A percentile compares a stretch with the other conserved stretches of the same genome.
Evolutionary conservation across 1,140 invertebrate species (phyloP).

Genomic region (Venturia canescens): DNA sequence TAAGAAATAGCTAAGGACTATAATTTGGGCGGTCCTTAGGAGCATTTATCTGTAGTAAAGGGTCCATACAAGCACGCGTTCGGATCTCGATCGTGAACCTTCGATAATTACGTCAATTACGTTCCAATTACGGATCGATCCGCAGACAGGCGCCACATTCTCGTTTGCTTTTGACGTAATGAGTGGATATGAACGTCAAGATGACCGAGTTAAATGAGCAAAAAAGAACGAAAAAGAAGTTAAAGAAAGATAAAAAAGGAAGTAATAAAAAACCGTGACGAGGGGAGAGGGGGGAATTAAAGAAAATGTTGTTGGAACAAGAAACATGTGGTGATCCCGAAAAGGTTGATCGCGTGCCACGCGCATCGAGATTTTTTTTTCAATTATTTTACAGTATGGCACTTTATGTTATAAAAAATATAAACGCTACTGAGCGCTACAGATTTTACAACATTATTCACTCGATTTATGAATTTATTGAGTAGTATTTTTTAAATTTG

Average conservation of each 20-base stretch:
- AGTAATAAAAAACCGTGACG: neutral
- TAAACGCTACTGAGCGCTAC: too few relatives aligned
- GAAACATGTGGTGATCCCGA: slow-evolving; percentile 17
- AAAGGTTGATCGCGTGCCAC: slow-evolving; percentile 19
- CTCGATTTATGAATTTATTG: too few relatives aligned
- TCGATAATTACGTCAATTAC: slow-evolving; percentile 60
- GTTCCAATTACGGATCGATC: slow-evolving; percentile 53
- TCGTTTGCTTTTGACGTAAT: neutral
- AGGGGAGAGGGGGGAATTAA: too few relatives aligned
- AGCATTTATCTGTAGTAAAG: too few relatives aligned
- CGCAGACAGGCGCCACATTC: slow-evolving; percentile 36
- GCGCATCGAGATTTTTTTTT: neutral
- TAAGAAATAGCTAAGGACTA: too few relatives aligned
- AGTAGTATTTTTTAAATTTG: too few relatives aligned
- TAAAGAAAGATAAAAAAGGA: neutral
- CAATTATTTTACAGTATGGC: neutral
- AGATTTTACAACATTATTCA: too few relatives aligned
- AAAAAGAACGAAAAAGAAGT: neutral
- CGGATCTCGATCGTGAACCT: slow-evolving; percentile 46
- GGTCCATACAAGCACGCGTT: neutral
- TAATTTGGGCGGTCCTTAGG: too few relatives aligned
- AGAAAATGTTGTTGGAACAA: neutral
- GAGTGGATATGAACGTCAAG: neutral
- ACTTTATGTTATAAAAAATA: too few relatives aligned
- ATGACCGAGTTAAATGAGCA: neutral